Base-by-base conservation (phyloP, 2,113 vertebrate genomes). In the Megaleporinus macrocephalus region DNA sequence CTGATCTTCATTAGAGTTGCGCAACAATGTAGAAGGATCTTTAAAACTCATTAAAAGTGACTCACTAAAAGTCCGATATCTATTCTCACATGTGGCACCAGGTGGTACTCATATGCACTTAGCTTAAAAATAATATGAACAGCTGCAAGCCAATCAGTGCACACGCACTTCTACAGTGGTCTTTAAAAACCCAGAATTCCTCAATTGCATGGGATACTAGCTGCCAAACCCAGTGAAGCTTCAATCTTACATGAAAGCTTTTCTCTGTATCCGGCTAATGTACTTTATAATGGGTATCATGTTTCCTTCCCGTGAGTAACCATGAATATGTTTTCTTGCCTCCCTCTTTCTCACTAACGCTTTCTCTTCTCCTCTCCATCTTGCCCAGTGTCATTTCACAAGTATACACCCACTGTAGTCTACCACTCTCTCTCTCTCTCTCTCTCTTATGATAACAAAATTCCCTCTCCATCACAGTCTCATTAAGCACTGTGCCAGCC, bases 131-230 rank as follows among this genome's bases (percentile, higher is more conserved):
- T n/a, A n/a, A n/a, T n/a, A n/a, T n/a, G n/a, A n/a, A n/a, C n/a
- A 99, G 89, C 75, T 99, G 98, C 33, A 99, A 90, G 0, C 96
- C 98, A 84, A 98, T 96, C 18, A 99, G 91, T 15, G 98, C 97
- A 90, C 99, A 99, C 73, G 99, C 97, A n/a, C 97, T 99, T n/a
- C n/a, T n/a, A n/a, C n/a, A n/a, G n/a, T n/a, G n/a, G n/a, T n/a
- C n/a, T n/a, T n/a, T n/a, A n/a, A n/a, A n/a, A n/a, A n/a, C n/a
- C n/a, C n/a, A n/a, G n/a, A 51, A 51, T 16, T 16, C 14, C 49
- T 3, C 16, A 51, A 14, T 51, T 1, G 2, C 49, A 51, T 51
- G 15, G 49, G 4, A 55, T 55, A 55, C 16, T 5, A 55, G 53
- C 53, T 55, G 53, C 20, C 53, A 61, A 61, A 26, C 7, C 57